Evolutionary conservation across 2,888 invertebrate species (phyloP), one percentile per base, ranked within the genome.

Genomic region (Ophonus ardosiacus): DNA sequence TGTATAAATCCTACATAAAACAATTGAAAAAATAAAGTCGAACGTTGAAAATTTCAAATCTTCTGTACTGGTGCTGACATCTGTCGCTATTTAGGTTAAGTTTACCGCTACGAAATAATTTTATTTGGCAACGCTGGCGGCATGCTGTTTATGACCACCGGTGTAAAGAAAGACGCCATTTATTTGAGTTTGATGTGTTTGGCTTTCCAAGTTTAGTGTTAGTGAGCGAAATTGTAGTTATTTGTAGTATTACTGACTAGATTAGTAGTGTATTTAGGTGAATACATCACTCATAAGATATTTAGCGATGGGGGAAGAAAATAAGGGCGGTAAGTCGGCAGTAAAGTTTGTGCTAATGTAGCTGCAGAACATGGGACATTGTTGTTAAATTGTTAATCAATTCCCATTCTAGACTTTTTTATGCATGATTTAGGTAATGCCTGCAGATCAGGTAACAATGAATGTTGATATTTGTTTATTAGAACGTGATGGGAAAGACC

Each of bases 401-500:
- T 74, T 74, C 18, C 51, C 43, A 74, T 15, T 74, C 40, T 74
- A 74, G 71, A 74, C 43, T 57, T 18, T 56, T 17, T 31, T n/a
- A 17, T 74, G 71, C 71, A 74, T 74, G 71, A 74, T 43, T 74
- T 15, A 43, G 17, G 17, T 74, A 40, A 13, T 18, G 18, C 6
- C 18, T 43, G 43, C 17, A 18, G 71, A 43, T 0, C 7, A 43
- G 15, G 40, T 74, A 13, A 74, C 40, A 74, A 74, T 74, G 40
- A 10, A 18, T 74, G 43, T 78, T 57, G 57, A 78, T 57, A 78
- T 78, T 21, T 57, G 56, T 78, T 78, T 78, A 84, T 56, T 57
- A 87, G 87, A 86, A 17, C 87, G 86, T 7, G 87, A 87, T 86
- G 88, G 87, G 10, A 89, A 88, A 85, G 89, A 90, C 56, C 86